Base-by-base conservation (phyloP, 2,797 vertebrate genomes). In the Sebastes diaconus region DNA sequence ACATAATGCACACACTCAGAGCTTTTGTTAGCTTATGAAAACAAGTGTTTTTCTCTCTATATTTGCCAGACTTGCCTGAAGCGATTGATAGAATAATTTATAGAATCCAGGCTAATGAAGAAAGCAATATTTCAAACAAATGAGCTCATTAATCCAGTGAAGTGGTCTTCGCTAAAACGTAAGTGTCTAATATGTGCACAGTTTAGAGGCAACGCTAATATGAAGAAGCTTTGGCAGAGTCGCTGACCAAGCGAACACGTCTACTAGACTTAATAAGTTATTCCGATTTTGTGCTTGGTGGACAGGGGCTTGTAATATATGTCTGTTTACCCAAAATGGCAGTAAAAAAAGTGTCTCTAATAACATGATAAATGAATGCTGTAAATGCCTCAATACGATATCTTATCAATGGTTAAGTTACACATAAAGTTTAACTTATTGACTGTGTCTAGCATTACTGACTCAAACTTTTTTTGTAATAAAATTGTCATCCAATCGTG, bases 71-170 rank as follows among this genome's bases (percentile, higher is more conserved):
- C 63, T 81, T 54, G 74, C 88, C 74, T 46, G 24, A 61, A 74
- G 83, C 73, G 2, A 55, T 69, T 86, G 71, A 84, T 65, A 60
- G 32, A 85, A 85, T 87, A 66, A 87, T 92, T 89, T 85, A 80
- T 79, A 75, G 68, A 78, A 77, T 73, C 66, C 68, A 64, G 54
- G 24, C 70, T 91, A 90, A 89, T 91, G 81, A 83, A 84, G 72
- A 83, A 72, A 82, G 75, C 83, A 79, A 84, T 79, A 36, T 84
- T 79, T 78, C 69, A 78, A 71, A 80, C 70, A 87, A 90, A 89
- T 80, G 59, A 91, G 67, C 79, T 85, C 76, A 90, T 90, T 85
- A 88, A 80, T 88, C 77, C 84, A 83, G 60, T 74, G 42, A 86
- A 75, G 42, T 79, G 79, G 79, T 73, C 50, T 57, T 78, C 27